Evolutionary conservation across 1,140 invertebrate species (phyloP), one percentile per base, ranked within the genome.

Genomic region (Hetaerina americana): DNA sequence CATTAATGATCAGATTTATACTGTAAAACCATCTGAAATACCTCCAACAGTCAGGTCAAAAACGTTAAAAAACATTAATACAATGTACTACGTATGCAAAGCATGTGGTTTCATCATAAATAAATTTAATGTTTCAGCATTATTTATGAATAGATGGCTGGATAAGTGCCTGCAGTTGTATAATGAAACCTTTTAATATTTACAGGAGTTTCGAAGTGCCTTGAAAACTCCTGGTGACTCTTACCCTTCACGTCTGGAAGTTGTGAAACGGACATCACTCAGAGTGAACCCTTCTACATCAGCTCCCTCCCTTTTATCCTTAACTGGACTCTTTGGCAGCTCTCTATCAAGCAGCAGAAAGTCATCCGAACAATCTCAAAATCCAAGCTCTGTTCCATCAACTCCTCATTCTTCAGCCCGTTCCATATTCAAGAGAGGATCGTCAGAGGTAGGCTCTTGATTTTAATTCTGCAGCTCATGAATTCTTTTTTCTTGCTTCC

Each of bases 201-300:
- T 74, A 71, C 72, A 88, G 87, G 85, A 87, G 76, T 88, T 88
- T 78, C 84, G 85, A 75, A 82, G 84, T 74, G 81, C 84, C 26
- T 76, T 89, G 69, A 79, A 80, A 22, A 81, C 84, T 5, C 81
- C 86, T 0, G 85, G 86, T 72, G 82, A 83, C 31, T 78, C 81
- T 76, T 75, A 57, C 10, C 2, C 40, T 57, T 57, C 81, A 28
- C 82, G 80, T 79, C 29, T 82, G 75, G 72, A 82, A 76, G 77
- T 82, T 70, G 70, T 84, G 73, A 76, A 81, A 76, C 73, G 84
- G 83, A 78, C 76, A 57, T 12, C 40, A 3, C 40, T 57, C 2
- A 2, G 40, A n/a, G 40, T 57, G 22, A 57, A 57, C 27, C 79
- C 83, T 26, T 82, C 84, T 74, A 79, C 80, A 68, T 80, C 81